Percentiles rank a stretch among this genome's conserved stretches.
These are phyloP conservation scores for Aricia artaxerxes DNA, from an alignment of 2,888 invertebrate species.

Conservation along the genomic window DNA sequence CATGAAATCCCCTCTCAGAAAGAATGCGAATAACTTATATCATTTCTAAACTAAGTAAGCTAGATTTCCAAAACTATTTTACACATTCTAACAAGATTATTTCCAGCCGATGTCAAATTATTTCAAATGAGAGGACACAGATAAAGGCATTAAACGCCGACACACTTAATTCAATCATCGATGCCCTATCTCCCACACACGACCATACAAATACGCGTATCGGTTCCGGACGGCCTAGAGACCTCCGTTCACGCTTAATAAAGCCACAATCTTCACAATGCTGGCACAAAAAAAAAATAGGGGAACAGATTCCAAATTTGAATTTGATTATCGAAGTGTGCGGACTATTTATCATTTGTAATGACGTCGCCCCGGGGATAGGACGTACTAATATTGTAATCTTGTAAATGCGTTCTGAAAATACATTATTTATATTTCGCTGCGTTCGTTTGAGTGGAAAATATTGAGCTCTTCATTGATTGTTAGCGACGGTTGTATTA, in stretches of 20 bases:
- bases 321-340: slow-evolving; percentile 81
- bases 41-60: not conserved
- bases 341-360: slow-evolving; percentile 79
- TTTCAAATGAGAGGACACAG: slow-evolving; percentile 32
- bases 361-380: slow-evolving; percentile 67
- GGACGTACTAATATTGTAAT: slow-evolving; percentile 76
- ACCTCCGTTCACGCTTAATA: slow-evolving; percentile 76
- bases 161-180: slow-evolving; percentile 72
- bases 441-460: slow-evolving; percentile 66
- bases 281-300: slow-evolving; percentile 64
- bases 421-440: slow-evolving; percentile 71
- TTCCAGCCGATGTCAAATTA: slow-evolving; percentile 31
- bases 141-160: slow-evolving; percentile 57
- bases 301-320: slow-evolving; percentile 80
- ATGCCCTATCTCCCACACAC: slow-evolving; percentile 65
- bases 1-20: too few relatives aligned
- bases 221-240: slow-evolving; percentile 80
- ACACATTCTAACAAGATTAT: not conserved
- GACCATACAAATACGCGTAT: slow-evolving; percentile 77
- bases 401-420: slow-evolving; percentile 73
- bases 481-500: slow-evolving; percentile 52
- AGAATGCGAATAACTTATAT: not conserved
- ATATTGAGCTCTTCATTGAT: slow-evolving; percentile 70
- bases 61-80: not conserved
- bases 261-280: slow-evolving; percentile 79